Conservation (phyloP, 2,113 vertebrate genomes). For the Garra rufa region DNA sequence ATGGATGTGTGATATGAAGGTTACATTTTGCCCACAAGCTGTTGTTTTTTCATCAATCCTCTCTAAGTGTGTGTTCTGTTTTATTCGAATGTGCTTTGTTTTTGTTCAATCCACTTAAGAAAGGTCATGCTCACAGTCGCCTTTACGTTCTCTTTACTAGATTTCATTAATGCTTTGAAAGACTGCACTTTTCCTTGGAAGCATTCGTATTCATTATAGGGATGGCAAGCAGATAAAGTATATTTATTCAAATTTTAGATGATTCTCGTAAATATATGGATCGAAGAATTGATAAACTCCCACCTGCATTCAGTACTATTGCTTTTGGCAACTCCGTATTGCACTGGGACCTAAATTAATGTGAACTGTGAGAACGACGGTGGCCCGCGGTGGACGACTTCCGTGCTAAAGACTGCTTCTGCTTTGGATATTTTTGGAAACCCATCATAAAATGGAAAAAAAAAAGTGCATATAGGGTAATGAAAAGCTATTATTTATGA, state of each 20-base stretch:
- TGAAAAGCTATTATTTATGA: conserved; percentile 57
- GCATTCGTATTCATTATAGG: neutral
- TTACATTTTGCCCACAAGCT: conserved; percentile 25
- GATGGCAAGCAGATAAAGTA: neutral
- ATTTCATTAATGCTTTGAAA: conserved; percentile 1
- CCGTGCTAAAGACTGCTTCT: conserved; percentile 6
- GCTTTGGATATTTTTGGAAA: conserved; percentile 38
- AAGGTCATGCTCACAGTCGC: conserved; percentile 23
- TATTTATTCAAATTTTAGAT: neutral
- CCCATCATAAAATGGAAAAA: neutral
- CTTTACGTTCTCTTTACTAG: conserved; percentile 28
- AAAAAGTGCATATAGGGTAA: conserved; percentile 36
- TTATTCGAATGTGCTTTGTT: neutral
- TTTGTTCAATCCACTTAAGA: neutral
- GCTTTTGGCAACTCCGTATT: neutral
- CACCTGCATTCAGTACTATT: neutral
- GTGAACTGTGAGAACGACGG: neutral
- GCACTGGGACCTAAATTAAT: conserved; percentile 22
- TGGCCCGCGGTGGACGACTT: neutral
- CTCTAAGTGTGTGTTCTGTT: neutral
- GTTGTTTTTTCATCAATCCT: neutral
- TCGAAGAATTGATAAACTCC: neutral
- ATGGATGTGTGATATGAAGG: conserved; percentile 40
- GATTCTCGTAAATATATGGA: conserved; percentile 5
- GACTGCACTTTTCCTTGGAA: conserved; percentile 9